These are phyloP conservation scores for Tachysurus vachellii DNA, from an alignment of 2,113 vertebrate species.

Conservation along the genomic window DNA sequence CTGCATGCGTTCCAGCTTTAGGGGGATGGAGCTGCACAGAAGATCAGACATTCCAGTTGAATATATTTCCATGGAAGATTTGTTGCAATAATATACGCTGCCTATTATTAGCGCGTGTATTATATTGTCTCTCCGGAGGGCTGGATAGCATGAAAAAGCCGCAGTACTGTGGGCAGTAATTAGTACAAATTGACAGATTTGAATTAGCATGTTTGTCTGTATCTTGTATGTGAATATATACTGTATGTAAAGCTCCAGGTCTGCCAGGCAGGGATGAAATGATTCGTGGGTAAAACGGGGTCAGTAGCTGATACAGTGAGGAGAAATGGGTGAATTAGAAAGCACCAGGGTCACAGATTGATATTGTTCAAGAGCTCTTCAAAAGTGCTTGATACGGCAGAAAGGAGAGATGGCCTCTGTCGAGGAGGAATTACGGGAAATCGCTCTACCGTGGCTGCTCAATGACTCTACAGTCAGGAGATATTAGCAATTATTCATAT, in stretches of 20 bases:
- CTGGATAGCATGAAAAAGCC: constrained; percentile 40
- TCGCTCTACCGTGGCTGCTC: not conserved
- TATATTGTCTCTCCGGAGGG: not conserved
- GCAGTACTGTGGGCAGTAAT: constrained; percentile 40
- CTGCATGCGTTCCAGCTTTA: constrained; percentile 78
- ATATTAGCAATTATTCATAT: not conserved
- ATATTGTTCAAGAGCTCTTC: constrained; percentile 1
- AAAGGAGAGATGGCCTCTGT: constrained; percentile 13
- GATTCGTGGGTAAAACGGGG: not conserved
- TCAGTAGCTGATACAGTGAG: not conserved
- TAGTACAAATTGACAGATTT: constrained; percentile 51
- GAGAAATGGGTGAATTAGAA: constrained; percentile 20
- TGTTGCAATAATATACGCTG: constrained; percentile 73
- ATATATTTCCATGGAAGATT: constrained; percentile 94
- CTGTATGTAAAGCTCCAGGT: not conserved
- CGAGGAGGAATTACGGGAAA: constrained; percentile 15
- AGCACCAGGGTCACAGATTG: not conserved
- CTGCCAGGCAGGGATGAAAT: not conserved
- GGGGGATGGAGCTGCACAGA: constrained; percentile 61
- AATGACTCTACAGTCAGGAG: not conserved
- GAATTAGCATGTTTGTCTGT: constrained; percentile 61
- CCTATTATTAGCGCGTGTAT: not conserved
- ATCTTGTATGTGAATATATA: not conserved
- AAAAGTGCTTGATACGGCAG: constrained; percentile 18
- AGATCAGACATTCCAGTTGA: constrained; percentile 78